These are phyloP conservation scores for Pontoporia blainvillei DNA, from an alignment of 2,113 vertebrate genomes.

Conservation along the genomic window DNA sequence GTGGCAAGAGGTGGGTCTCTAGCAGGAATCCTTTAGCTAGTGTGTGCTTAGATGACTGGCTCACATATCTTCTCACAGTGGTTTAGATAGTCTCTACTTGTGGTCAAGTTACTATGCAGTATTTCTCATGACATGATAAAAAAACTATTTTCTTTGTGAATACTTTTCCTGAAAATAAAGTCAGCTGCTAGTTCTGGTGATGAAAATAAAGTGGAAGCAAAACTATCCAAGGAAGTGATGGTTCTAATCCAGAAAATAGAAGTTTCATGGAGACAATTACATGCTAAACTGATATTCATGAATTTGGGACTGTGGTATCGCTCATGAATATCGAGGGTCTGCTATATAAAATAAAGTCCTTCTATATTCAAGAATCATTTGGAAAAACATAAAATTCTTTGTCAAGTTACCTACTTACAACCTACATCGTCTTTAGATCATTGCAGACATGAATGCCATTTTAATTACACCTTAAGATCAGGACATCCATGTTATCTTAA, in stretches of 20 bases:
- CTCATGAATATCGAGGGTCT: slow-evolving; percentile 25
- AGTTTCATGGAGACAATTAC: slow-evolving; percentile 33
- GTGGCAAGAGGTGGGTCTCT: slow-evolving; percentile 27
- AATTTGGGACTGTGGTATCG: slow-evolving; percentile 13
- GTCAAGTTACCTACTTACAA: background rate
- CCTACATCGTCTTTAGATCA: background rate
- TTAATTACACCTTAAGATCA: background rate
- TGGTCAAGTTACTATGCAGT: slow-evolving; percentile 30
- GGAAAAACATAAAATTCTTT: background rate
- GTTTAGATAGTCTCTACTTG: slow-evolving; percentile 49
- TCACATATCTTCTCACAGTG: slow-evolving; percentile 28
- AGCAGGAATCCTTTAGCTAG: slow-evolving; percentile 27
- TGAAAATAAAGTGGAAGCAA: slow-evolving; percentile 39
- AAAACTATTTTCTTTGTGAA: background rate
- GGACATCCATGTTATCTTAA: background rate
- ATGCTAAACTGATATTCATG: slow-evolving; percentile 20
- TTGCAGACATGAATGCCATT: background rate
- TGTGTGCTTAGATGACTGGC: background rate
- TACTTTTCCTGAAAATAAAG: slow-evolving; percentile 28
- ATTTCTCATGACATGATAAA: slow-evolving; percentile 46
- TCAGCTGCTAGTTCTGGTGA: slow-evolving; percentile 22
- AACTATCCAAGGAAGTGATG: slow-evolving; percentile 33
- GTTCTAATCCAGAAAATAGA: slow-evolving; percentile 27
- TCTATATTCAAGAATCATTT: background rate
- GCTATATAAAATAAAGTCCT: slow-evolving; percentile 31